Evolutionary conservation across 2,113 vertebrate species (phyloP), one percentile per base, ranked within the genome.

Genomic region (Podiceps cristatus): DNA sequence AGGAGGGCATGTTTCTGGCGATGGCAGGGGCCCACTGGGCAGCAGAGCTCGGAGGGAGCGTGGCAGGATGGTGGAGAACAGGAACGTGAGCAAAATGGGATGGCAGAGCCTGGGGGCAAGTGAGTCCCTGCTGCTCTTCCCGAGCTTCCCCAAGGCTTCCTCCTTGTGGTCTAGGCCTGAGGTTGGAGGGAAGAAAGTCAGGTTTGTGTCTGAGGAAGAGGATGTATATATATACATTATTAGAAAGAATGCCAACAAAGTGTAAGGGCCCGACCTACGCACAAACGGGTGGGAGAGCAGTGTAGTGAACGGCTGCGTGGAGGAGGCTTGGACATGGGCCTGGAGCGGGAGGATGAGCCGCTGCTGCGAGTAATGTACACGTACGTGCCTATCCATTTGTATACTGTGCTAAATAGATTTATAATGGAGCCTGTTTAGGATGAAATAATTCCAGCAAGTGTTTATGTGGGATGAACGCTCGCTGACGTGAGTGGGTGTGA

Each of bases 1-100:
- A 49, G 58, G 24, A 13, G 16, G 33, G 19, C 14, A 5, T 2
- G 17, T 44, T 53, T 28, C 13, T 55, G 52, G 64, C 0, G 2
- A 4, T 0, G 4, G 19, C 1, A 0, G 7, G 40, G 45, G 19
- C 18, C 5, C 15, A 2, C 12, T 5, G 53, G 33, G 49, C 13
- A 13, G 18, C 7, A 12, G 40, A 28, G 23, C 16, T 25, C 0
- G 1, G n/a, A 55, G 47, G 16, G 18, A 42, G 16, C 10, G 14
- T 15, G 27, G 55, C 2, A 2, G 24, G 72, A 20, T 1, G 3
- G 29, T 3, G 2, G 25, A 25, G 47, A 78, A 17, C 7, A 37
- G 72, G 52, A 56, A 35, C 0, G 8, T 7, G n/a, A 47, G 25
- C 10, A 17, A 35, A 55, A 31, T 28, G 44, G 18, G 37, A 8